Base-by-base conservation (phyloP, 2,113 vertebrate species). In the Gobius niger region DNA sequence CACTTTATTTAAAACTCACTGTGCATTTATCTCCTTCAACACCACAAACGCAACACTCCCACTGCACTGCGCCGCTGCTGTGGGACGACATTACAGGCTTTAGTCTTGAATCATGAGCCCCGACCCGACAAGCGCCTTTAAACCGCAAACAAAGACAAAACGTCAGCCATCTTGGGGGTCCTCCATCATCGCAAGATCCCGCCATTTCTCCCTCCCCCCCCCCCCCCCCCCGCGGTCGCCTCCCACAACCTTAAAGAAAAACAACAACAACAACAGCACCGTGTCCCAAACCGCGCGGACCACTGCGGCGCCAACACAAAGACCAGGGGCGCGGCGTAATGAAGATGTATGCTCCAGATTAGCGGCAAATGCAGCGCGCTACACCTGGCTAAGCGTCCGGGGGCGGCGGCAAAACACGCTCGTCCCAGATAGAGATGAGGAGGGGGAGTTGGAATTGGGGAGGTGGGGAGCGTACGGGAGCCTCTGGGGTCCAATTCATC, bases 271-370 rank as follows among this genome's bases (percentile, higher is more conserved):
- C 44, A 34, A 34, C 24, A 34, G 24, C 24, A 34, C 4, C 7
- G 7, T 7, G 50, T 18, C 50, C 50, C 50, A 9, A 52, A 52
- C 50, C 50, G 18, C 7, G 18, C 67, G 60, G 60, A 24, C 64
- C 63, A 7, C 65, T 44, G 19, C 41, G 40, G 65, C 24, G 49
- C 63, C 47, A 41, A 51, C 5, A 51, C 44, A 65, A 65, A 62
- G 73, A 24, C 77, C 81, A 63, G 78, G 77, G 75, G 83, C 16
- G 85, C 34, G 70, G 63, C 72, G 70, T 82, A 81, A 89, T 87
- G 82, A 84, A 89, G 88, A 88, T 52, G 72, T 82, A 88, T 88
- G 71, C 62, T 50, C 67, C 61, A 78, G 75, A 83, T 87, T 86
- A 86, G 70, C 65, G 53, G 67, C 51, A 52, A 67, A 53, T 15